These are phyloP conservation scores for Boloria selene DNA, from an alignment of 2,888 invertebrate species.

Conservation along the genomic window DNA sequence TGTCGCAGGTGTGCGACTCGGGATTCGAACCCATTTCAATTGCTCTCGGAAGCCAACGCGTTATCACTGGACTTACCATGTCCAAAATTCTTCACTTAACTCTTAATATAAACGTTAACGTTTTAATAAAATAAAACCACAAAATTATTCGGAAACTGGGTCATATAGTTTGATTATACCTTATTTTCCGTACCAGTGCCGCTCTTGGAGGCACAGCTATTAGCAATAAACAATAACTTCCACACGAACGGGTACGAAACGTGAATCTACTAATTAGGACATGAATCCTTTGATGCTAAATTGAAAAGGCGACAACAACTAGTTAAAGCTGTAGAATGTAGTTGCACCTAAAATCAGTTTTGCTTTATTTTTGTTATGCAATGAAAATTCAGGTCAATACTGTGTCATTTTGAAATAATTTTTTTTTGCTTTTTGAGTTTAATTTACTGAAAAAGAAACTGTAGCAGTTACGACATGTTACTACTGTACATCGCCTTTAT, in stretches of 20 bases:
- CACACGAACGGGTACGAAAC: constrained; percentile 62
- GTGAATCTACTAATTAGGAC: constrained; percentile 77
- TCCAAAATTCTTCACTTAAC: too few species aligned
- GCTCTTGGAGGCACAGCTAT: constrained; percentile 57
- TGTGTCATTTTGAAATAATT: neutral
- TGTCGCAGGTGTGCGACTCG: too few species aligned
- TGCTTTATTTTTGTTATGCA: constrained; percentile 10
- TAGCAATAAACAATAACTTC: constrained; percentile 81
- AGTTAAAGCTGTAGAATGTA: constrained; percentile 15
- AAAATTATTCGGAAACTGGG: constrained; percentile 52
- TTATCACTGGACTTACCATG: too few species aligned
- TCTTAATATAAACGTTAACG: too few species aligned
- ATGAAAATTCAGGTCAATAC: constrained; percentile 8
- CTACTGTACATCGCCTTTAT: too few species aligned
- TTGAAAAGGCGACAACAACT: constrained; percentile 71
- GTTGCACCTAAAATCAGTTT: constrained; percentile 14
- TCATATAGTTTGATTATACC: constrained; percentile 63
- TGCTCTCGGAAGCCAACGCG: too few species aligned
- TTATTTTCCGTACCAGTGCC: constrained; percentile 76
- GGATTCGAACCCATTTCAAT: too few species aligned
- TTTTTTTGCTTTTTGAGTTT: too few species aligned
- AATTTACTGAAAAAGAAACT: too few species aligned
- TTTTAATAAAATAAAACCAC: neutral
- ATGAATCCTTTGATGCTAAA: constrained; percentile 75
- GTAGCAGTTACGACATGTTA: too few species aligned